These are phyloP conservation scores for Cyprinus carpio DNA, from an alignment of 2,113 vertebrate genomes.

Conservation along the genomic window DNA sequence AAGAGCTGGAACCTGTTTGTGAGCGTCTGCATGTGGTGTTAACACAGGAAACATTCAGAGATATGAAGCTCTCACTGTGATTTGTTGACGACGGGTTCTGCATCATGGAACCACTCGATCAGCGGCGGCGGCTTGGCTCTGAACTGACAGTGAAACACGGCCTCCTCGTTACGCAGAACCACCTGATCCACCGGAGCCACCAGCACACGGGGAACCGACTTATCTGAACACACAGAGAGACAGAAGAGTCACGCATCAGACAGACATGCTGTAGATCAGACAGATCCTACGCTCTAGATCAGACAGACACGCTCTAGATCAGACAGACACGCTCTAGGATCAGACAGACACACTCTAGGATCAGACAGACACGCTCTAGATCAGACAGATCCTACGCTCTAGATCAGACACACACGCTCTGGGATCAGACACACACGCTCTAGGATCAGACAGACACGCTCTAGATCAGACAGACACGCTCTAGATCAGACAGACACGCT, in stretches of 20 bases:
- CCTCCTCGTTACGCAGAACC: constrained; percentile 88
- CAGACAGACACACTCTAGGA: too few relatives aligned
- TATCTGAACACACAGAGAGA: constrained; percentile 52
- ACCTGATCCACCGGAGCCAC: constrained; percentile 85
- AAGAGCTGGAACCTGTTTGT: not conserved
- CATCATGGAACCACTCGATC: constrained; percentile 88
- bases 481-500: not conserved
- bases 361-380: too few relatives aligned
- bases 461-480: too few relatives aligned
- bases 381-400: too few relatives aligned
- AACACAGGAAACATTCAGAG: not conserved
- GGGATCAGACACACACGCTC: too few relatives aligned
- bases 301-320: too few relatives aligned
- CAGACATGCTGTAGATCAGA: too few relatives aligned
- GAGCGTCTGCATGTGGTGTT: not conserved
- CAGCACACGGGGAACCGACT: constrained; percentile 75
- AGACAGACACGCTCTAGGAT: too few relatives aligned
- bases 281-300: too few relatives aligned
- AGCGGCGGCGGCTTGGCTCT: constrained; percentile 83
- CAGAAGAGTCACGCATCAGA: too few relatives aligned
- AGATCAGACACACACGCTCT: too few relatives aligned
- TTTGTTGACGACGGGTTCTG: constrained; percentile 79
- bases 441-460: too few relatives aligned
- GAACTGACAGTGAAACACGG: constrained; percentile 93
- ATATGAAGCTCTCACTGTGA: constrained; percentile 77